Evolutionary conservation across 2,797 vertebrate genomes (phyloP), one percentile per base, ranked within the genome.

Genomic region (Clamator glandarius): DNA sequence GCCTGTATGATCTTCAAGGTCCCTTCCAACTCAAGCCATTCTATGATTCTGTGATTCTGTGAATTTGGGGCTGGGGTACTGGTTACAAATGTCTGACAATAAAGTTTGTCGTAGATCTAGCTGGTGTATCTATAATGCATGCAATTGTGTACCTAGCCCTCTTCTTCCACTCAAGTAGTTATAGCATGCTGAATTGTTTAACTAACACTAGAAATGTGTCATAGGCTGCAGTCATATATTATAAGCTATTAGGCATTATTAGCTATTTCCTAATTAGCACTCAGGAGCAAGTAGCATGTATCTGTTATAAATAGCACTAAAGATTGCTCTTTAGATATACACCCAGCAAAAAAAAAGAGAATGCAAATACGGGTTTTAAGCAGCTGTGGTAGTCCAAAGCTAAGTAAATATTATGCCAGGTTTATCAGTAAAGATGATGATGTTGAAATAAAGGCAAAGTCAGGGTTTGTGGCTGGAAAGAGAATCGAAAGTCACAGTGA

Each of bases 401-500:
- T 46, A 78, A 67, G 29, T 39, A 70, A 86, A 46, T 64, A 24
- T 87, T 90, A 91, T 54, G 8, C 62, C 16, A 36, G 31, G 33
- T 24, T 91, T 85, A 74, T 77, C 44, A 50, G 52, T 64, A 46
- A 78, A 61, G 28, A 35, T 61, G 31, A 48, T 48, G 64, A 44
- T 52, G 48, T 54, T 68, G 83, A 92, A 92, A 76, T 85, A 79
- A 67, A 67, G 41, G n/a, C 21, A 85, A 85, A 86, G 70, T 58
- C 15, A 24, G 42, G 33, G 14, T 59, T 33, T 68, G 36, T 36
- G 24, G 6, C 68, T 83, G 59, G 35, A 76, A 78, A 52, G 52
- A 42, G 42, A 52, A 21, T 52, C 0, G 0, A 24, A 63, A 70
- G 46, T 74, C 11, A 6, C 80, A n/a, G 8, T 0, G 0, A 61